Conservation (phyloP, 2,113 vertebrate genomes). For the Pygoscelis adeliae region DNA sequence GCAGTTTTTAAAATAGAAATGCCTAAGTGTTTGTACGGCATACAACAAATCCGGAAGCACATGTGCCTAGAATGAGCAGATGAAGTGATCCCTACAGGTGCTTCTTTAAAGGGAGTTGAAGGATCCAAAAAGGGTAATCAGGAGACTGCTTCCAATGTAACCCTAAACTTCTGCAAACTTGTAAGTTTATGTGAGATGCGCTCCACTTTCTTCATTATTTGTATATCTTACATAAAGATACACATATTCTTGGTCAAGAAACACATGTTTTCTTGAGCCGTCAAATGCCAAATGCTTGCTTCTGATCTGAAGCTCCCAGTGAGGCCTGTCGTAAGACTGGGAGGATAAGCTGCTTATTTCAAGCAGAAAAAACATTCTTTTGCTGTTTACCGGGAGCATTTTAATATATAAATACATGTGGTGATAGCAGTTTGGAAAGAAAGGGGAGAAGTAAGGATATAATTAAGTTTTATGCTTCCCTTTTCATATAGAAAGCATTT, state of each 20-base stretch:
- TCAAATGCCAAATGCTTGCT: rapidly evolving
- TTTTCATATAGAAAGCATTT: not conserved
- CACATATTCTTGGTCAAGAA: not conserved
- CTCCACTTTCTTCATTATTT: not conserved
- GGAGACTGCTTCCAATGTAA: not conserved
- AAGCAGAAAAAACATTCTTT: not conserved
- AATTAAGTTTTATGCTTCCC: not conserved
- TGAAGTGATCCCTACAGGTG: not conserved
- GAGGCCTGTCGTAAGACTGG: not conserved
- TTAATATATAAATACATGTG: not conserved
- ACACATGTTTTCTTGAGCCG: rapidly evolving
- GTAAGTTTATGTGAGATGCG: rapidly evolving
- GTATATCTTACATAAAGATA: rapidly evolving
- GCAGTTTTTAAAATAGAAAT: not conserved
- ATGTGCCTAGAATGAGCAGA: rapidly evolving
- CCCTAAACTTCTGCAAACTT: not conserved
- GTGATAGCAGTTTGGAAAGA: not conserved
- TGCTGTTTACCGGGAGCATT: not conserved
- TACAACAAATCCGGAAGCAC: rapidly evolving
- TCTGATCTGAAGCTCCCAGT: not conserved
- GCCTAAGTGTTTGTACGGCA: rapidly evolving
- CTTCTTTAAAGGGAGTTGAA: not conserved
- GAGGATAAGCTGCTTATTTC: not conserved
- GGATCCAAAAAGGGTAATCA: not conserved
- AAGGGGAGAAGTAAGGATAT: not conserved